These are phyloP conservation scores for Palythoa caribaeorum DNA, from an alignment of 92 coral and sea anemone genomes.

Conservation along the genomic window DNA sequence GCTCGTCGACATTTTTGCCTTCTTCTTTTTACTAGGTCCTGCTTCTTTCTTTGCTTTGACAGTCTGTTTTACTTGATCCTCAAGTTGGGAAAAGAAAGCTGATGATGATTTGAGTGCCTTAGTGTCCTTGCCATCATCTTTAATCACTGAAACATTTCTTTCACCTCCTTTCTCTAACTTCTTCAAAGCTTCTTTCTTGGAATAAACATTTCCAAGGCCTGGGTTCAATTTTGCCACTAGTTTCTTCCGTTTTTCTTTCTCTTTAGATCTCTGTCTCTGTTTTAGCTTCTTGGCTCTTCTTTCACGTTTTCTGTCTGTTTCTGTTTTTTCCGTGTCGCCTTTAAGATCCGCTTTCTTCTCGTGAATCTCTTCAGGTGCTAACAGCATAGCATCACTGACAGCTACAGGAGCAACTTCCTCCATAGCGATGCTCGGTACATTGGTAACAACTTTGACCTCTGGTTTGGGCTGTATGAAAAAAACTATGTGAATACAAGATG, in stretches of 20 bases:
- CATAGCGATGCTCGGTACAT: conserved; percentile 84
- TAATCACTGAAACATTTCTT: conserved; percentile 75
- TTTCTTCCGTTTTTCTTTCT: conserved; percentile 73
- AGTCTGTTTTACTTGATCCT: conserved; percentile 89
- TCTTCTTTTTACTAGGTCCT: conserved; percentile 60
- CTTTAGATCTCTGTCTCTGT: conserved; percentile 81
- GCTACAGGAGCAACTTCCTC: conserved; percentile 95
- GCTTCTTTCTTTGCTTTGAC: conserved; percentile 74
- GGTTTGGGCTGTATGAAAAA: conserved; percentile 78
- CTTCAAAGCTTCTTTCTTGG: conserved; percentile 80
- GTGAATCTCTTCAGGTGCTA: conserved; percentile 95
- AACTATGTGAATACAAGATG: neutral
- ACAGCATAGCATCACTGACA: conserved; percentile 92
- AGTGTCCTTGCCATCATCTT: conserved; percentile 56
- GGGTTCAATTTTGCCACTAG: conserved; percentile 75
- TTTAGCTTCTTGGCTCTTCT: conserved; percentile 84
- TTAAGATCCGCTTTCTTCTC: conserved; percentile 83
- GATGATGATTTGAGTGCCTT: conserved; percentile 82
- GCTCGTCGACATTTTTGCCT: conserved; percentile 58
- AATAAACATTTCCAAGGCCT: conserved; percentile 92
- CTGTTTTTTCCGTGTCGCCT: conserved; percentile 83
- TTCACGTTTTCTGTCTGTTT: conserved; percentile 87
- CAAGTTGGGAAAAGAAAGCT: conserved; percentile 90
- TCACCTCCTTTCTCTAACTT: conserved; percentile 76
- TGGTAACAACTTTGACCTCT: conserved; percentile 87